A percentile compares a stretch with the other conserved stretches of the same genome.
phyloP scores from a whole-genome alignment of 2,113 vertebrate species.

The Recurvirostra avosetta region DNA sequence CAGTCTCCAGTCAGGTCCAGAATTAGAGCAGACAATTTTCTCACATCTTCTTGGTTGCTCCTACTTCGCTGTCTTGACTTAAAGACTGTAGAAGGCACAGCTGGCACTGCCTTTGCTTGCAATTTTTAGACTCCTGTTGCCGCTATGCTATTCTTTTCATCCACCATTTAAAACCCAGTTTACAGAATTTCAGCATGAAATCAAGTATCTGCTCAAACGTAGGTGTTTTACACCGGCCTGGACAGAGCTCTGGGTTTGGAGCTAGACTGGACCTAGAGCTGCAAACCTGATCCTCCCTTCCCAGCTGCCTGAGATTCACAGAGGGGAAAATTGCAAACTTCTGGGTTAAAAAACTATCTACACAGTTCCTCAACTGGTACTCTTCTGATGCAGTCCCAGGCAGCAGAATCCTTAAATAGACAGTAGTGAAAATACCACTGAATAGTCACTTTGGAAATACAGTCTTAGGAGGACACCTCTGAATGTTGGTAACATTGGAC shows the following conservation, averaged over 20 bases:
- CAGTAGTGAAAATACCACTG: not conserved
- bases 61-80: not conserved
- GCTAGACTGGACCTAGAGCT: not conserved
- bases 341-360: not conserved
- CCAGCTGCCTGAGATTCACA: not conserved
- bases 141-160: not conserved
- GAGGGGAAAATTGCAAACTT: not conserved
- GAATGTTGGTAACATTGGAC: not conserved
- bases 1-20: not conserved
- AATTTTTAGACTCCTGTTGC: not conserved
- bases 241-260: not conserved
- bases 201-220: not conserved
- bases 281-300: not conserved
- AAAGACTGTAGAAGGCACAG: not conserved
- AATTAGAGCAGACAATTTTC: not conserved
- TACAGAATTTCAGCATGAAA: not conserved
- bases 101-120: not conserved
- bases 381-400: not conserved
- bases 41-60: fast-evolving
- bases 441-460: not conserved
- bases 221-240: not conserved
- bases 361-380: not conserved
- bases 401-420: not conserved
- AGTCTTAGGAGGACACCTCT: not conserved
- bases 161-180: not conserved